Base-by-base conservation (phyloP, 2,888 invertebrate species). In the Digitonthophagus gazella region DNA sequence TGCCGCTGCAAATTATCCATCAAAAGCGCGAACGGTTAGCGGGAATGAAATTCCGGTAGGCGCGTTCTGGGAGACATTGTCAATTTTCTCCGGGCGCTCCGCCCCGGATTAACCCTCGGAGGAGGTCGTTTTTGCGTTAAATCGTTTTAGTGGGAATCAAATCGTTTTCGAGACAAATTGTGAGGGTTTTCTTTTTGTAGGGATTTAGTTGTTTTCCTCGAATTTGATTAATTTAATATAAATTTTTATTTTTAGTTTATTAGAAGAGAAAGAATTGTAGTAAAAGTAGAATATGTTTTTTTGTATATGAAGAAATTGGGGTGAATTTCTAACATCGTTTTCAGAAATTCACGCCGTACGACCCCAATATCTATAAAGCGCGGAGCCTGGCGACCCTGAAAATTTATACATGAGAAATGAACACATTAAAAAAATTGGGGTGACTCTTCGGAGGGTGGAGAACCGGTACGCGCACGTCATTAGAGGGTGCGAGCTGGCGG, bases 1-100 rank as follows among this genome's bases (percentile, higher is more conserved):
- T 78, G 78, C 77, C 76, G 77, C 78, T 78, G 80, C 79, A 79
- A 79, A 80, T 80, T 80, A 78, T 80, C 77, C 79, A 77, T 78
- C 76, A 77, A 77, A 74, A 74, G 72, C 69, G 70, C 68, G 70
- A n/a, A 44, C 28, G 28, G 28, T 44, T 44, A 44, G 28, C 28
- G 28, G 28, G 28, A 44, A 44, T 44, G 28, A 44, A 44, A 44
- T 44, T 44, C 28, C 28, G 28, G 28, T 44, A 44, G 28, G 28
- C 28, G 28, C 28, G 28, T 44, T 44, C 28, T 11, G 28, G 28
- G 28, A 44, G 28, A 44, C 28, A 44, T 44, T 44, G 28, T 44
- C 28, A 44, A 44, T 44, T 44, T 44, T 44, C 28, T 44, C 11
- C 11, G 28, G 28, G 28, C 6, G 11, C 8, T 44, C 11, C 11